Percentiles rank a stretch among this genome's conserved stretches.
phyloP scores from a whole-genome alignment of 2,113 vertebrate species.

The Poeciliopsis prolifica region DNA sequence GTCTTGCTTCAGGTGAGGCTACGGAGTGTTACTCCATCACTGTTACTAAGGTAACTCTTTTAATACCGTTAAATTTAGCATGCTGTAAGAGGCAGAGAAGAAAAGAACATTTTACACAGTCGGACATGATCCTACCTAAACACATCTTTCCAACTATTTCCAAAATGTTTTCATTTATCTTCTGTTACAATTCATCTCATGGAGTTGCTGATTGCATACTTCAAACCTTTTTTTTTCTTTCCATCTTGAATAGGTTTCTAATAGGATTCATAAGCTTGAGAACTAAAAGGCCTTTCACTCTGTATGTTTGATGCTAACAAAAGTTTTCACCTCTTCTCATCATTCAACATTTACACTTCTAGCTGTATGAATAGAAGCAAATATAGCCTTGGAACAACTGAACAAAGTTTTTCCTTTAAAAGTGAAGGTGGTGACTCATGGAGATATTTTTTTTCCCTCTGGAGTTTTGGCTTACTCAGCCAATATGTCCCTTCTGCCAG shows the following conservation, averaged over 20 bases:
- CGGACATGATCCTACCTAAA: too few relatives aligned
- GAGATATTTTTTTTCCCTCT: background rate
- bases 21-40: too few relatives aligned
- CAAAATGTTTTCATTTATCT: too few relatives aligned
- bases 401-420: background rate
- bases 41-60: too few relatives aligned
- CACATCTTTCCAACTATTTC: too few relatives aligned
- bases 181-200: too few relatives aligned
- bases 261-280: too few relatives aligned
- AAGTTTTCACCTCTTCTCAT: background rate
- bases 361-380: background rate
- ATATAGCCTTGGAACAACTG: background rate
- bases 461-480: background rate
- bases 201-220: too few relatives aligned
- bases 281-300: background rate
- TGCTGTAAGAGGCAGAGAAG: too few relatives aligned
- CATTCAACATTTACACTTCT: background rate
- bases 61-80: too few relatives aligned
- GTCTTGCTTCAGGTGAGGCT: too few relatives aligned
- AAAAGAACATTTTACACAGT: too few relatives aligned
- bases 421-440: slow-evolving; percentile 8
- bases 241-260: background rate
- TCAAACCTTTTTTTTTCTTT: background rate
- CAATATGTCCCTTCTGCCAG: background rate
- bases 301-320: background rate